Evolutionary conservation across 1,140 invertebrate species (phyloP).

Genomic region (Araneus ventricosus): DNA sequence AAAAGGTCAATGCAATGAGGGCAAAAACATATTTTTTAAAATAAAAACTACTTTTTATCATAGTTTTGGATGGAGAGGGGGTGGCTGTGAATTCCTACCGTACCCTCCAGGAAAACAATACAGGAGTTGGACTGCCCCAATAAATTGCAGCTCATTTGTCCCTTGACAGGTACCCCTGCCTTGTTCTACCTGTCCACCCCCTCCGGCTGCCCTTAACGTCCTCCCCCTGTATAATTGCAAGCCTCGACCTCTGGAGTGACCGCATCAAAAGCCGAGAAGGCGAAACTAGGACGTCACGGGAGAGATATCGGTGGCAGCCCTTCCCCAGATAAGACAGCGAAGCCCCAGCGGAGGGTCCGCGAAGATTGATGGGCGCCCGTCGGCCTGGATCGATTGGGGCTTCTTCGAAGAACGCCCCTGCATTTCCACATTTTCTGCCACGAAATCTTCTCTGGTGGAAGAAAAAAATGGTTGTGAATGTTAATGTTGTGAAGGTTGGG

Average conservation of each 20-base stretch:
- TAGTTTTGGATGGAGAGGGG: too few species aligned
- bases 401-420: not conserved
- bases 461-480: not conserved
- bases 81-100: too few species aligned
- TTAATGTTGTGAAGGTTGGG: not conserved
- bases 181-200: not conserved
- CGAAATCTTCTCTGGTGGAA: not conserved
- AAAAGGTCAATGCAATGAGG: too few species aligned
- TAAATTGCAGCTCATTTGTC: conserved; percentile 19
- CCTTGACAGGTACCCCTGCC: not conserved
- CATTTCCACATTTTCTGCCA: not conserved
- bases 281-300: conserved; percentile 49
- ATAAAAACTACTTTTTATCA: too few species aligned
- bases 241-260: not conserved
- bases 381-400: conserved; percentile 37
- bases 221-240: conserved; percentile 23
- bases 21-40: too few species aligned
- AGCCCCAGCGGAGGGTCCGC: conserved; percentile 3
- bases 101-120: not conserved
- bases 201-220: not conserved
- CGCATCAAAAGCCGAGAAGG: conserved; percentile 1
- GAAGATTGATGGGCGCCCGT: conserved; percentile 48
- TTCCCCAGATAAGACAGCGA: conserved; percentile 29
- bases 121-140: not conserved
- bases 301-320: conserved; percentile 40